phyloP scores from a whole-genome alignment of 1,140 invertebrate genomes.

The Drosophila carrolli region DNA sequence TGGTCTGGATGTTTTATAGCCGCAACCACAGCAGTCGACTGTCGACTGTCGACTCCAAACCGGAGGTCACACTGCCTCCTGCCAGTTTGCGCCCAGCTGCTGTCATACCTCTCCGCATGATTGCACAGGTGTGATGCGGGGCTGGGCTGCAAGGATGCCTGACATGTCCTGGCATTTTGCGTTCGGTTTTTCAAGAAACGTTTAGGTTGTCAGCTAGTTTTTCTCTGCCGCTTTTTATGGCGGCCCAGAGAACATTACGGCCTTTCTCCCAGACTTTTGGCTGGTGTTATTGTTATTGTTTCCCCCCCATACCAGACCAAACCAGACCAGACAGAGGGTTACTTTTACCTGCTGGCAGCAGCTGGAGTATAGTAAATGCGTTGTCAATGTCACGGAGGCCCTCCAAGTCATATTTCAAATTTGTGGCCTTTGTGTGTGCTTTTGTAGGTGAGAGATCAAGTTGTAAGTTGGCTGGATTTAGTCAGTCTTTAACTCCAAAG shows the following conservation, averaged over 20 bases:
- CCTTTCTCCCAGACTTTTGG: slow-evolving; percentile 38
- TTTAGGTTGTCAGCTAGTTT: slow-evolving; percentile 79
- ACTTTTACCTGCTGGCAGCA: slow-evolving; percentile 1
- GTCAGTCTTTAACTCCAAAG: neutral
- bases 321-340: slow-evolving; percentile 3
- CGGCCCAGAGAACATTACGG: slow-evolving; percentile 38
- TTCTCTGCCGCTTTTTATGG: slow-evolving; percentile 49
- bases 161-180: slow-evolving; percentile 72
- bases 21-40: slow-evolving; percentile 71
- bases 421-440: slow-evolving; percentile 19
- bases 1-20: slow-evolving; percentile 66
- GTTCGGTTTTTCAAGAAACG: slow-evolving; percentile 78
- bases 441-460: slow-evolving; percentile 7
- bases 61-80: slow-evolving; percentile 41
- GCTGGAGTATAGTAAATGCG: slow-evolving; percentile 49
- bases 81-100: slow-evolving; percentile 50
- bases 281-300: slow-evolving; percentile 58
- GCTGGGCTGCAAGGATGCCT: slow-evolving; percentile 19
- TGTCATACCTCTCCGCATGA: slow-evolving; percentile 72
- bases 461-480: slow-evolving; percentile 16
- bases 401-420: slow-evolving; percentile 65
- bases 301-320: slow-evolving; percentile 2
- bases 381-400: slow-evolving; percentile 56
- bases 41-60: slow-evolving; percentile 31
- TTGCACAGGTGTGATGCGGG: slow-evolving; percentile 63